Evolutionary conservation across 1,140 invertebrate species (phyloP), one percentile per base, ranked within the genome.

Genomic region (Temnothorax longispinosus): DNA sequence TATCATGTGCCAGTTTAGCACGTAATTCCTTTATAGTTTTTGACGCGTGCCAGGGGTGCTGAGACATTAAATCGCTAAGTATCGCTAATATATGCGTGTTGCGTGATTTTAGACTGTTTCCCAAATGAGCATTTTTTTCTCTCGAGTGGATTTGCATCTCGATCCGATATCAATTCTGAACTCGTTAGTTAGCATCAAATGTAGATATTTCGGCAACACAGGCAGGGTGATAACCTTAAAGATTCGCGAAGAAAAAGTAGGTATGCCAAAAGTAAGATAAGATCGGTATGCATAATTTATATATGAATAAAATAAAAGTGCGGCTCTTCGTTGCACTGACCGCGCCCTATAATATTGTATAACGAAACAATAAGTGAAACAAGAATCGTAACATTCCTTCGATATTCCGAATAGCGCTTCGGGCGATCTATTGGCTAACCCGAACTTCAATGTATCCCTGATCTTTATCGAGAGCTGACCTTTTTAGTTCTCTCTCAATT

Each of bases 401-500:
- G 32, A 7, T n/a, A 50, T 67, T 78, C 62, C n/a, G 44, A 65
- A 78, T 47, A 62, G n/a, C 11, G 77, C 77, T 54, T 38, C 77
- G 4, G 77, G 77, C 77, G n/a, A 54, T 80, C 35, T 65, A 1
- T 80, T 62, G 77, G n/a, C 50, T 38, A 80, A 54, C n/a, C 77
- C 77, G 44, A 80, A 67, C 44, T 32, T 50, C 41, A 50, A 78
- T 65, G 32, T 47, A n/a, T 80, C 44, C 77, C 77, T 69, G 77
- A 69, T 80, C 77, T 41, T 69, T 69, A 69, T 80, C 77, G 47
- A 52, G 35, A 27, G 21, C 13, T 80, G 62, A 69, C 77, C 77
- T 69, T 80, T 77, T 69, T 67, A 54, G n/a, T 69, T 69, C 47
- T 54, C 21, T 69, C 77, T 69, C 62, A 69, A 80, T 69, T 80